Evolutionary conservation across 2,797 vertebrate genomes (phyloP), one percentile per base, ranked within the genome.

Genomic region (Podarcis lilfordi): DNA sequence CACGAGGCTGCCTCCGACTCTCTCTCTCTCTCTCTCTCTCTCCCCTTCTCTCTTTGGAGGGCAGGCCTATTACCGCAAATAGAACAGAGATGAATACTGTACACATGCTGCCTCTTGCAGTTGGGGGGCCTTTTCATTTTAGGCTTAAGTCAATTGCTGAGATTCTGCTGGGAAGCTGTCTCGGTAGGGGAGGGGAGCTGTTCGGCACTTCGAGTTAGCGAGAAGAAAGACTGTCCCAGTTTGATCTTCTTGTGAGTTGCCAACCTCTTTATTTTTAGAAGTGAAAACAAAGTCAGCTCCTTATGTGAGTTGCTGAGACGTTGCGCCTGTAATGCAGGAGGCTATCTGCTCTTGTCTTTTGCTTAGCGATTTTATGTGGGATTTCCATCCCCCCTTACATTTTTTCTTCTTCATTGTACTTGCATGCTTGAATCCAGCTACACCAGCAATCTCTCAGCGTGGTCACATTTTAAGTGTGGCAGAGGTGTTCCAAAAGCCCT

Each of bases 231-330:
- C 55, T 69, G 61, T 72, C 89, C 83, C 78, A 25, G 78, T 82
- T 85, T 86, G 88, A 89, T 89, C 84, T 84, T 72, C 81, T 77
- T 71, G 32, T 27, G 71, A 90, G 89, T 81, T n/a, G 17, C 37
- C 82, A 43, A 71, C 21, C 77, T 23, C 72, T 64, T 88, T 81
- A 82, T 82, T 85, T 88, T 88, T 85, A 78, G 86, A 88, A 85
- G 82, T 85, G 83, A 90, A 85, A 66, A 88, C 83, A 88, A 85
- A 85, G 79, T 82, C 66, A 77, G 64, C 50, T 71, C 64, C 17
- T 82, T 79, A 8, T 11, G 61, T 23, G 35, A 78, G 80, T 32
- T 71, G 45, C 27, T 45, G 86, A 85, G 64, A 77, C 82, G n/a
- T 37, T 29, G 69, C 77, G 81, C 91, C 88, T 91, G 88, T 80